A percentile compares a stretch with the other conserved stretches of the same genome.
Conservation (phyloP, 2,888 invertebrate genomes). For the Gerris lacustris region DNA sequence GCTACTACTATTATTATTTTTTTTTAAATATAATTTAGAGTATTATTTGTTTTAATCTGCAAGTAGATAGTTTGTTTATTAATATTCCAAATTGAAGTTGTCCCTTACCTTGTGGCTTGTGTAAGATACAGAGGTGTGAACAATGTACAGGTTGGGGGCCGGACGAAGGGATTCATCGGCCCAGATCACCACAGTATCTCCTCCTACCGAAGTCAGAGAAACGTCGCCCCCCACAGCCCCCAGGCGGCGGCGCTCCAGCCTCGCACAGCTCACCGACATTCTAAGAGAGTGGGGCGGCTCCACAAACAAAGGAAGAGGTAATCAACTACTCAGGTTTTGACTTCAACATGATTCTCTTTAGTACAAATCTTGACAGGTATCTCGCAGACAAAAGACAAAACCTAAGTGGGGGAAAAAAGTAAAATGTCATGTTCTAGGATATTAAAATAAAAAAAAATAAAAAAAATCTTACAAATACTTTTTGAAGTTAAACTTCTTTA, state of each 20-base stretch:
- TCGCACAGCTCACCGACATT: conserved; percentile 80
- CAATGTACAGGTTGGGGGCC: conserved; percentile 44
- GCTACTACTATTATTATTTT: too few relatives aligned
- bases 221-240: conserved; percentile 47
- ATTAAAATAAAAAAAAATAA: too few relatives aligned
- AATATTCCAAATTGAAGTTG: too few relatives aligned
- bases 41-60: too few relatives aligned
- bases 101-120: background rate
- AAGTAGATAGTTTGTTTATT: too few relatives aligned
- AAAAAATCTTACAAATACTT: too few relatives aligned
- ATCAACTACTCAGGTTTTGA: conserved; percentile 5
- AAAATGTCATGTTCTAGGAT: too few relatives aligned
- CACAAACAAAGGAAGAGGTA: conserved; percentile 41
- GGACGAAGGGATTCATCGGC: conserved; percentile 81
- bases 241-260: conserved; percentile 66
- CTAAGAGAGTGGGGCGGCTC: conserved; percentile 70
- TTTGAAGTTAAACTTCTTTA: too few relatives aligned
- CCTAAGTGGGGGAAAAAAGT: too few relatives aligned
- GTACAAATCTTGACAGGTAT: background rate
- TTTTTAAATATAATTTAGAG: too few relatives aligned
- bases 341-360: background rate
- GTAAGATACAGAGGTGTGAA: background rate
- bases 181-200: conserved; percentile 72
- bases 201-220: conserved; percentile 60
- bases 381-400: conserved; percentile 18